These are phyloP conservation scores for Dendrolimus punctatus DNA, from an alignment of 1,140 invertebrate genomes.

Conservation along the genomic window DNA sequence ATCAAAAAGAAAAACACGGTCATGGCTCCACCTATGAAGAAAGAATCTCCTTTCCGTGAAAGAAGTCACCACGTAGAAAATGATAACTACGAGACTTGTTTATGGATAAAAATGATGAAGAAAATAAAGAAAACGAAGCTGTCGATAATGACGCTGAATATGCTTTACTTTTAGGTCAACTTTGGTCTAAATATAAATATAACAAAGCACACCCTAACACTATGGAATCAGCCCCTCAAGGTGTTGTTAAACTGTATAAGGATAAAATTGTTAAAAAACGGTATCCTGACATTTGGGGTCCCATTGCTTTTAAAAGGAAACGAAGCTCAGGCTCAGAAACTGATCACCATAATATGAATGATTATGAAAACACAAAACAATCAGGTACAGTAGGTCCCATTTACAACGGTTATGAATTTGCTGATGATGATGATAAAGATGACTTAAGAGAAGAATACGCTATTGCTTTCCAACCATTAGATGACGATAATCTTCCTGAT, in stretches of 20 bases:
- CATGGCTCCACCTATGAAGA: conserved; percentile 18
- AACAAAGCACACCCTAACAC: conserved; percentile 50
- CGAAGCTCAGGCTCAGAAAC: conserved; percentile 54
- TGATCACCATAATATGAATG: conserved; percentile 26
- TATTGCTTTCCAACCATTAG: conserved; percentile 70
- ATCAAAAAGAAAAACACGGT: conserved; percentile 50
- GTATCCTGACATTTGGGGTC: conserved; percentile 61
- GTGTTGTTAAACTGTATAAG: conserved; percentile 58
- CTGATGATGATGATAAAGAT: conserved; percentile 47
- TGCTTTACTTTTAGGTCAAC: conserved; percentile 69
- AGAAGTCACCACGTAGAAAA: conserved; percentile 68
- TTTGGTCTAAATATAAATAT: conserved; percentile 76
- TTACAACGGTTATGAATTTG: conserved; percentile 53
- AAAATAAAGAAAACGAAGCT: conserved; percentile 50
- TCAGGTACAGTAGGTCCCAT: conserved; percentile 49
- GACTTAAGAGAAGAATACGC: conserved; percentile 71
- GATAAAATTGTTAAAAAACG: conserved; percentile 65
- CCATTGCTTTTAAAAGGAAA: conserved; percentile 67
- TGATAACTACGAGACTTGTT: conserved; percentile 73
- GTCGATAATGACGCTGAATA: conserved; percentile 70
- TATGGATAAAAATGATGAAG: conserved; percentile 66
- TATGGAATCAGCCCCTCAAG: conserved; percentile 42
- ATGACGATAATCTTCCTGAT: conserved; percentile 63
- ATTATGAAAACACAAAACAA: conserved; percentile 51
- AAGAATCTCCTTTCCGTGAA: conserved; percentile 72